phyloP scores from a whole-genome alignment of 2,113 vertebrate genomes.

The Equus quagga region DNA sequence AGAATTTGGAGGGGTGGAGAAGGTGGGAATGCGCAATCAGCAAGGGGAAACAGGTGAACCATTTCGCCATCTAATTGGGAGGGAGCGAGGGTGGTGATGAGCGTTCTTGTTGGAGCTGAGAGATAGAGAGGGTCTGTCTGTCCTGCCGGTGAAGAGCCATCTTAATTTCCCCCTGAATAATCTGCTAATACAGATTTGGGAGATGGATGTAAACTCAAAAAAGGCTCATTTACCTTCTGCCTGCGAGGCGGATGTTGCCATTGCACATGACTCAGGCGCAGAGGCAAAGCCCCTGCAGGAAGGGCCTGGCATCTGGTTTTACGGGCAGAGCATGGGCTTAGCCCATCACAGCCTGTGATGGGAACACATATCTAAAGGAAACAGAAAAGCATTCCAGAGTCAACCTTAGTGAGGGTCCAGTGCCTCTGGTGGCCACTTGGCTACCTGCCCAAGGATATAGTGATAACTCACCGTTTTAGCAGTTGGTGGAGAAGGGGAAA shows the following conservation, averaged over 20 bases:
- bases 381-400: constrained; percentile 7
- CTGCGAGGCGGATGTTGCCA: background rate
- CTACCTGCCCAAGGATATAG: background rate
- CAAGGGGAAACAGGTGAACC: background rate
- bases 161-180: background rate
- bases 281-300: background rate
- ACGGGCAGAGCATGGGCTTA: background rate
- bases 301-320: background rate
- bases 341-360: background rate
- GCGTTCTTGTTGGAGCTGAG: background rate
- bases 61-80: background rate
- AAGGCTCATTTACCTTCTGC: background rate
- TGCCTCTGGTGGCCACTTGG: background rate
- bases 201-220: background rate
- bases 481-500: background rate
- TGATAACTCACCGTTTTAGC: background rate
- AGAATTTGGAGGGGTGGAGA: background rate
- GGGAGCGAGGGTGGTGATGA: background rate
- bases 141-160: background rate
- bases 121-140: background rate
- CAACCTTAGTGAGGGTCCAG: background rate
- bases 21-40: background rate
- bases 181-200: background rate
- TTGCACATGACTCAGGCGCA: background rate
- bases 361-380: background rate